phyloP scores from a whole-genome alignment of 2,888 invertebrate species.

The Oscheius sp. region DNA sequence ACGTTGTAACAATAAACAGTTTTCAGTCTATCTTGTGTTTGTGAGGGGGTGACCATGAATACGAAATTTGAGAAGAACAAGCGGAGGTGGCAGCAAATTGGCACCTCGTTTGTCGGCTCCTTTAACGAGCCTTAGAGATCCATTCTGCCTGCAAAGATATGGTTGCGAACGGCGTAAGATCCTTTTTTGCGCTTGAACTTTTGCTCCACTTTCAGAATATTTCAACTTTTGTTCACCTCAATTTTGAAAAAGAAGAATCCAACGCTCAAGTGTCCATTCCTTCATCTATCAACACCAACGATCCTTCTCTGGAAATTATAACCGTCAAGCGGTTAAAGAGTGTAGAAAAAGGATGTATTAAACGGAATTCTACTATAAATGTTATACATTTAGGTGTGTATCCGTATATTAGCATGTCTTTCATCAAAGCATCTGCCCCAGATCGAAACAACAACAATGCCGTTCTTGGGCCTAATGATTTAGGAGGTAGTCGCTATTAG shows the following conservation, averaged over 20 bases:
- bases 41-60: conserved; percentile 1
- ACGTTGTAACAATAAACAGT: conserved; percentile 13
- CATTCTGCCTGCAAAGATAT: conserved; percentile 8
- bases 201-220: conserved; percentile 8
- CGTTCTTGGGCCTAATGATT: conserved; percentile 16
- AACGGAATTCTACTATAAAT: conserved; percentile 30
- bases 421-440: conserved; percentile 39
- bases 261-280: conserved; percentile 39
- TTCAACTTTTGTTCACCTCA: conserved; percentile 44
- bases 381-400: conserved; percentile 31
- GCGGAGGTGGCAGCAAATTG: conserved; percentile 30
- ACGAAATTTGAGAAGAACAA: conserved; percentile 23
- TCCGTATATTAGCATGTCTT: conserved; percentile 55
- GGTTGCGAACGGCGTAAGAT: conserved; percentile 28
- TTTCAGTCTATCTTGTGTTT: not conserved
- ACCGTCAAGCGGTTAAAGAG: conserved; percentile 55
- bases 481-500: not conserved
- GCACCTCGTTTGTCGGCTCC: conserved; percentile 29
- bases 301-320: conserved; percentile 49
- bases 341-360: conserved; percentile 52
- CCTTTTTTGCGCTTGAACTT: not conserved
- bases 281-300: conserved; percentile 38
- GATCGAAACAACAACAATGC: conserved; percentile 16
- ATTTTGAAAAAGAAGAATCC: conserved; percentile 29
- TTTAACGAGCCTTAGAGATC: conserved; percentile 23